Percentiles rank a stretch among this genome's conserved stretches.
Conservation (phyloP, 2,888 invertebrate species). For the Troilus luridus region DNA sequence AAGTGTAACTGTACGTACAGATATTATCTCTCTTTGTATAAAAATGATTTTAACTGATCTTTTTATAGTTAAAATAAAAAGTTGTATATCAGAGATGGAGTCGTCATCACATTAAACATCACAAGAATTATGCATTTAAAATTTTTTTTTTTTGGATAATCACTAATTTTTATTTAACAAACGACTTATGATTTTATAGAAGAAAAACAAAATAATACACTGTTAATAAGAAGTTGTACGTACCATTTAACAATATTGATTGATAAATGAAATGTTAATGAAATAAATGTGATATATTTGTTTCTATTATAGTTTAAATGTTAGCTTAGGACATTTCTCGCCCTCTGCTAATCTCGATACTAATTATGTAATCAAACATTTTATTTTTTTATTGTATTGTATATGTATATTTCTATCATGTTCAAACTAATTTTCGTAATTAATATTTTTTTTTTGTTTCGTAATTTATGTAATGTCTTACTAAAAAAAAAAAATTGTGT, state of each 20-base stretch:
- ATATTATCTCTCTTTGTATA: slow-evolving; percentile 1
- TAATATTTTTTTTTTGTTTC: slow-evolving; percentile 43
- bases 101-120: slow-evolving; percentile 9
- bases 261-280: slow-evolving; percentile 11
- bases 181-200: slow-evolving; percentile 30
- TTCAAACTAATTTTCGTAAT: slow-evolving; percentile 42
- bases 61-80: neutral
- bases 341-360: slow-evolving; percentile 6
- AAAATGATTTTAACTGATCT: neutral
- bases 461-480: slow-evolving; percentile 50
- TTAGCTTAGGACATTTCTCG: neutral
- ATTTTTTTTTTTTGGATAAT: neutral
- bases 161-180: slow-evolving; percentile 38
- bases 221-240: slow-evolving; percentile 31
- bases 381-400: slow-evolving; percentile 46
- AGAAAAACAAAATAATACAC: neutral
- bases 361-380: slow-evolving; percentile 48
- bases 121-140: slow-evolving; percentile 37
- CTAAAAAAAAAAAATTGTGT: slow-evolving; percentile 44
- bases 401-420: slow-evolving; percentile 33
- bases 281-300: slow-evolving; percentile 48
- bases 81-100: neutral
- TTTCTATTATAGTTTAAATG: slow-evolving; percentile 39
- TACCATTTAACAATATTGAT: slow-evolving; percentile 13
- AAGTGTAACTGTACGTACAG: neutral